These are phyloP conservation scores for Chrysina gloriosa DNA, from an alignment of 2,888 invertebrate species.

Conservation along the genomic window DNA sequence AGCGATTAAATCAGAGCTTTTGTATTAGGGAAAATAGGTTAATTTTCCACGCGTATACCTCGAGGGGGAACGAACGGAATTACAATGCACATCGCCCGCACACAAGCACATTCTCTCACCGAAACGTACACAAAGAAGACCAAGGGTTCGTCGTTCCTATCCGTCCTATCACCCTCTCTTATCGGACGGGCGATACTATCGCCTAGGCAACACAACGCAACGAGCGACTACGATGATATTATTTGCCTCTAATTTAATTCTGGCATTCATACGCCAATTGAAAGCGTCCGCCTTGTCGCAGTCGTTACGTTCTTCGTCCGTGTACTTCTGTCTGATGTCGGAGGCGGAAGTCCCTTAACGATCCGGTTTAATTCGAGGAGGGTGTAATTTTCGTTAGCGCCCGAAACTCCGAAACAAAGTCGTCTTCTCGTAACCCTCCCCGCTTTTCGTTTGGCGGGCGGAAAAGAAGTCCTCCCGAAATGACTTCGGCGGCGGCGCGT, in stretches of 20 bases:
- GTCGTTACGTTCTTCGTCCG: slow-evolving; percentile 53
- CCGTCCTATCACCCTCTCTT: slow-evolving; percentile 49
- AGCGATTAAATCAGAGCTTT: slow-evolving; percentile 62
- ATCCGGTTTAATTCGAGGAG: slow-evolving; percentile 50
- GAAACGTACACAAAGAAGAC: neutral
- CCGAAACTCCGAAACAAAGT: neutral
- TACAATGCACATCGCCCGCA: slow-evolving; percentile 58
- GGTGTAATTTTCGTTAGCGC: slow-evolving; percentile 29
- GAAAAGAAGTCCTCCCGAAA: slow-evolving; percentile 7
- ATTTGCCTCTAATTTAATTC: slow-evolving; percentile 59
- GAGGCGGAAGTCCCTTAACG: slow-evolving; percentile 45
- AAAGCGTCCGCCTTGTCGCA: slow-evolving; percentile 48
- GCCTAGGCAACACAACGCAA: slow-evolving; percentile 48
- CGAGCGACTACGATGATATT: slow-evolving; percentile 39
- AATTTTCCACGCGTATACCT: slow-evolving; percentile 65
- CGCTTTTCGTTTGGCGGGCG: neutral
- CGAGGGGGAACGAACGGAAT: slow-evolving; percentile 60
- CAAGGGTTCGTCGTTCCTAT: neutral
- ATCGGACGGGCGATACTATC: slow-evolving; percentile 51
- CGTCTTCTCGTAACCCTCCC: slow-evolving; percentile 17
- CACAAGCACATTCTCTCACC: neutral
- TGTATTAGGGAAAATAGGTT: slow-evolving; percentile 64
- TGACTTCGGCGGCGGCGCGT: neutral
- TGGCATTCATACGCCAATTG: slow-evolving; percentile 56
- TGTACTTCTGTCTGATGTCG: slow-evolving; percentile 23